These are phyloP conservation scores for Hypena proboscidalis DNA, from an alignment of 2,888 invertebrate species.

Conservation along the genomic window DNA sequence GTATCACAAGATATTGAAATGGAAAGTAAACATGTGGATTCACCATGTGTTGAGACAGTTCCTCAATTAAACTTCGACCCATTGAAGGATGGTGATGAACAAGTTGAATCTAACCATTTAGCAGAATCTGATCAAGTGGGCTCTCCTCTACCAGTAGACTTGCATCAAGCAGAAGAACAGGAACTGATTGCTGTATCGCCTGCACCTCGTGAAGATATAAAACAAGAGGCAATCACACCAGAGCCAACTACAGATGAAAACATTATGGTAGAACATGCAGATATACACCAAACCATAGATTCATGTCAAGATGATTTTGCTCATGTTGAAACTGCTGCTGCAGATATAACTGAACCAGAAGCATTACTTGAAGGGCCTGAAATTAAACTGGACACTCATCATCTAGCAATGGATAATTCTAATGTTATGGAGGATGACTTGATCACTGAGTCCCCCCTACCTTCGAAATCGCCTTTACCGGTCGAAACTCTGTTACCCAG, in stretches of 20 bases:
- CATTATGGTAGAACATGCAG: neutral
- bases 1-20: constrained; percentile 69
- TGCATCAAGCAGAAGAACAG: constrained; percentile 31
- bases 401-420: constrained; percentile 21
- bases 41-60: constrained; percentile 50
- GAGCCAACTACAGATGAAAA: constrained; percentile 27
- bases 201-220: constrained; percentile 33
- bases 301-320: neutral
- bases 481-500: constrained; percentile 24
- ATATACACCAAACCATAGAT: neutral
- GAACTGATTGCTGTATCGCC: constrained; percentile 36
- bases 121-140: constrained; percentile 29
- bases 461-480: constrained; percentile 34
- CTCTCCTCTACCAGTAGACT: constrained; percentile 34
- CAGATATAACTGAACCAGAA: constrained; percentile 23
- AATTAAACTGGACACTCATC: constrained; percentile 38
- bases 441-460: constrained; percentile 28
- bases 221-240: constrained; percentile 42
- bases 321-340: constrained; percentile 6
- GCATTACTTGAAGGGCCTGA: constrained; percentile 26
- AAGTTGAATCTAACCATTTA: constrained; percentile 28
- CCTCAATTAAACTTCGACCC: constrained; percentile 30
- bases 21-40: constrained; percentile 65
- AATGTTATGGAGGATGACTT: constrained; percentile 20
- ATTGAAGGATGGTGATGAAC: constrained; percentile 22